These are phyloP conservation scores for Pachycephala philippinensis DNA, from an alignment of 2,113 vertebrate species.

Conservation along the genomic window DNA sequence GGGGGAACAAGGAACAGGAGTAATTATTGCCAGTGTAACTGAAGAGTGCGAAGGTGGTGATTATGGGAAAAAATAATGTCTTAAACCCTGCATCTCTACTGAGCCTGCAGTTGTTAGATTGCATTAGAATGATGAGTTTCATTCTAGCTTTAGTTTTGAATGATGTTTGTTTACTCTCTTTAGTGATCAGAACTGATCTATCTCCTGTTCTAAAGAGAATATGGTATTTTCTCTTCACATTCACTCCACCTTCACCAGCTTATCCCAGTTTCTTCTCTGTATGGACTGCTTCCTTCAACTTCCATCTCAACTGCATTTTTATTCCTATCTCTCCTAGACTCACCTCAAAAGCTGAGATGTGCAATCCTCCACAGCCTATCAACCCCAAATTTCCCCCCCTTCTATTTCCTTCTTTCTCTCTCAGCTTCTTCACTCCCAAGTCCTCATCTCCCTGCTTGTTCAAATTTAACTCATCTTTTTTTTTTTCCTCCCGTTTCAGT, in stretches of 20 bases:
- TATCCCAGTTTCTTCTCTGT: background rate
- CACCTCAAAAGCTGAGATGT: background rate
- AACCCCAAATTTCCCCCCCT: background rate
- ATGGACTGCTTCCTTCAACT: background rate
- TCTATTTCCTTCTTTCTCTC: background rate
- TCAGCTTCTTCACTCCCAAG: background rate
- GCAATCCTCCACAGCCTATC: background rate
- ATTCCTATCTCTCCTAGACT: background rate
- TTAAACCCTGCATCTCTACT: background rate
- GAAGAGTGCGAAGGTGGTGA: background rate
- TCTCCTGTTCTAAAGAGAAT: background rate
- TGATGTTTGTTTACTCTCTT: background rate
- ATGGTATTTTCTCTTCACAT: background rate
- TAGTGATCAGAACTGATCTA: background rate
- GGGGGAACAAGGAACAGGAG: background rate
- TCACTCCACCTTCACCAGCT: background rate
- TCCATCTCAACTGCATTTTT: background rate
- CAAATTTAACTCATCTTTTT: background rate
- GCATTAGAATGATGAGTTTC: background rate
- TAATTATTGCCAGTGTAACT: background rate
- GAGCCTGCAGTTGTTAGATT: background rate
- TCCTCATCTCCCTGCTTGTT: background rate
- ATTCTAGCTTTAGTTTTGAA: background rate
- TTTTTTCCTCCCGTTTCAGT: background rate
- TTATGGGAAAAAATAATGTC: background rate